Percentiles rank a stretch among this genome's conserved stretches.
Evolutionary conservation across 2,888 invertebrate species (phyloP).

Genomic region (Leucania comma): DNA sequence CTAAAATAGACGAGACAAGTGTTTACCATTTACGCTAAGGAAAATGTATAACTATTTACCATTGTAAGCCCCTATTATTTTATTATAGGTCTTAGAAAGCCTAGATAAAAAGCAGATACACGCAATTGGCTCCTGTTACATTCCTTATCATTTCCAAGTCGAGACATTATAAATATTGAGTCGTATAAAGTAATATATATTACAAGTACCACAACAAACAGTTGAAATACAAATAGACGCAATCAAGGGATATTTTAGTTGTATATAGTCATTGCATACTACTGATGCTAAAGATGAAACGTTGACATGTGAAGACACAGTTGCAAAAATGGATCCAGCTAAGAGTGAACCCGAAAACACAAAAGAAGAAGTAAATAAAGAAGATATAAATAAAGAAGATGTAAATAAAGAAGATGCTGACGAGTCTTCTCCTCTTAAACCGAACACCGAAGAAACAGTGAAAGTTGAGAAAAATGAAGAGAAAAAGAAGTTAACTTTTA

Average conservation of each 20-base stretch:
- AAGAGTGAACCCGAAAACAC: constrained; percentile 49
- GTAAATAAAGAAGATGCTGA: constrained; percentile 59
- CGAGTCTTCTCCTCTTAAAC: constrained; percentile 78
- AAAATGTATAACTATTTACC: constrained; percentile 26
- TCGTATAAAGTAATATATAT: constrained; percentile 69
- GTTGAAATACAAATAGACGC: constrained; percentile 59
- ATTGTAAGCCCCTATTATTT: constrained; percentile 38
- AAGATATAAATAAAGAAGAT: constrained; percentile 67
- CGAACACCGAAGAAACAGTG: constrained; percentile 54
- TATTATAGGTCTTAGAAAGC: constrained; percentile 43
- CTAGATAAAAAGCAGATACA: constrained; percentile 49
- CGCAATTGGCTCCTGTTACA: constrained; percentile 45
- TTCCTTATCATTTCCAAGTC: constrained; percentile 70
- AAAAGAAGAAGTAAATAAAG: constrained; percentile 47
- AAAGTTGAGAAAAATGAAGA: constrained; percentile 60
- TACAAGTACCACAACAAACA: constrained; percentile 64
- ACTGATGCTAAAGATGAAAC: constrained; percentile 37
- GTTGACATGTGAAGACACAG: constrained; percentile 34
- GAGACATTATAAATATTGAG: constrained; percentile 76
- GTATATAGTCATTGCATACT: constrained; percentile 60
- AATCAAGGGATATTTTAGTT: constrained; percentile 54
- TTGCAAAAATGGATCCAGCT: constrained; percentile 38
- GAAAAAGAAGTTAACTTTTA: constrained; percentile 74
- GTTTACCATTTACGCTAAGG: constrained; percentile 31
- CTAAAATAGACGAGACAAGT: constrained; percentile 45